Evolutionary conservation across 1,140 invertebrate species (phyloP).

Genomic region (Epicauta chinensis): DNA sequence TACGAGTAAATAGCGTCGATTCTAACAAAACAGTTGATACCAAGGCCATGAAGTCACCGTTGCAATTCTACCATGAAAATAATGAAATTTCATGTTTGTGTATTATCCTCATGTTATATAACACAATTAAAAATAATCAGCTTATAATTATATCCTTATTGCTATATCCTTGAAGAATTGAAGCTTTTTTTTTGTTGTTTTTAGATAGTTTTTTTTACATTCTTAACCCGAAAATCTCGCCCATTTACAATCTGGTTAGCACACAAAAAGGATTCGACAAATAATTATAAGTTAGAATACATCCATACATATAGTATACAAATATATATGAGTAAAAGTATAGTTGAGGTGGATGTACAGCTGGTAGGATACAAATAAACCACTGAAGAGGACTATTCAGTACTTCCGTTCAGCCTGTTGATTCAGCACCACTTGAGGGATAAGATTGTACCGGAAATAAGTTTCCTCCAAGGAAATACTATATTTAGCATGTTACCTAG

Average conservation of each 20-base stretch:
- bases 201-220: too few species aligned
- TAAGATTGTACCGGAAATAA: constrained; percentile 34
- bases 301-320: background rate
- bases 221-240: too few species aligned
- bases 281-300: constrained; percentile 7
- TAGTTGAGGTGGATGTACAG: constrained; percentile 10
- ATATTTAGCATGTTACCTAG: constrained; percentile 36
- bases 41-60: constrained; percentile 13
- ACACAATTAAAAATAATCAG: constrained; percentile 11
- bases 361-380: constrained; percentile 31
- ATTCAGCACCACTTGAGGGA: constrained; percentile 35
- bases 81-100: constrained; percentile 15
- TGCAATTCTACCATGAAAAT: constrained; percentile 15
- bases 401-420: constrained; percentile 36
- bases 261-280: background rate
- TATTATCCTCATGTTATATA: constrained; percentile 11
- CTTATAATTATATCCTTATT: constrained; percentile 6
- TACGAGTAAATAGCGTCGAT: too few species aligned
- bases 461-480: constrained; percentile 34
- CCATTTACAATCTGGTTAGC: too few species aligned
- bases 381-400: constrained; percentile 22
- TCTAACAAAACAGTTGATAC: background rate
- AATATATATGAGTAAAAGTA: background rate
- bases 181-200: too few species aligned
- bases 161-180: too few species aligned